Evolutionary conservation across 92 coral and sea anemone species (phyloP), one percentile per base, ranked within the genome.

Genomic region (Heteractis magnifica): DNA sequence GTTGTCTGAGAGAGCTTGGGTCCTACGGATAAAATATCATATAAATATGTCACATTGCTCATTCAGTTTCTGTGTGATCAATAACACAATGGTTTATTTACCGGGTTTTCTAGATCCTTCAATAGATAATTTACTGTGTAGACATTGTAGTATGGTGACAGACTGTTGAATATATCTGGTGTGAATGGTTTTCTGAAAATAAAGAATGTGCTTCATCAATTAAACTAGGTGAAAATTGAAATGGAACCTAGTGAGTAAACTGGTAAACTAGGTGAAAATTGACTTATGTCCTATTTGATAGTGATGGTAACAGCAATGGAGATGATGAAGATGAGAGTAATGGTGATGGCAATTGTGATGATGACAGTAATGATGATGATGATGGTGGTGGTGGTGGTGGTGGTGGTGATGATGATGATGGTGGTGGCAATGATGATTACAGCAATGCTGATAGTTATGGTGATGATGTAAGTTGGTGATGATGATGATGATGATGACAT

Each of bases 101-200:
- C 92, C 89, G 80, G 87, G 75, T 80, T 87, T 85, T 89, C 89
- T 19, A 96, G 87, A 76, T 96, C 99, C 68, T 81, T 86, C 26
- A 90, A 83, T 18, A 91, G 82, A 83, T 75, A 84, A 74, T 94
- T 85, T 18, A 96, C 91, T 26, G 93, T 75, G 77, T 92, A 94
- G 48, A 72, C 84, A 83, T 96, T 96, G 90, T 96, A 96, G 51
- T 96, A 96, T 3, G 99, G 99, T 7, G 97, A 94, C 62, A 96
- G 87, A 83, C 96, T 94, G 90, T 96, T 96, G 87, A 96, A 96
- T 11, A 96, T 89, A 59, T 94, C 94, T 16, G 99, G 99, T n/a
- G 98, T 89, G 59, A 83, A 96, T 19, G 94, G 96, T 79, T 88
- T 90, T 78, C 99, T 96, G 81, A 4, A 65, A 48, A 65, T 56